These are phyloP conservation scores for Melanostoma scalare DNA, from an alignment of 2,888 invertebrate genomes.

Conservation along the genomic window DNA sequence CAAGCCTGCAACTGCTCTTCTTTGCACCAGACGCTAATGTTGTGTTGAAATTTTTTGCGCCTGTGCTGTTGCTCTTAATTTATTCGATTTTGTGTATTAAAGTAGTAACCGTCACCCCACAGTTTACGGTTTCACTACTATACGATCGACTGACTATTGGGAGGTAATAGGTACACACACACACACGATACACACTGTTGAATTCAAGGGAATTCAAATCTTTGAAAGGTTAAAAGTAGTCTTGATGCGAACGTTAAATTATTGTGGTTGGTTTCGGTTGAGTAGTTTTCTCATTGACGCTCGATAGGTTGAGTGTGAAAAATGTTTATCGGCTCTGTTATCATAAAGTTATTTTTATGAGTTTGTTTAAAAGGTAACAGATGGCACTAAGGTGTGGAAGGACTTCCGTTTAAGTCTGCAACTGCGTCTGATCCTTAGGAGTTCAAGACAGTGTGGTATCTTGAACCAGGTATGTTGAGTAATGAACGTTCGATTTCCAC, in stretches of 20 bases:
- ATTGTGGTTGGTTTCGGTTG: constrained; percentile 72
- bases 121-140: neutral
- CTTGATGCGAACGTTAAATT: constrained; percentile 71
- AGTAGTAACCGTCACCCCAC: constrained; percentile 50
- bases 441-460: no score
- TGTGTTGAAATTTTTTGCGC: constrained; percentile 25
- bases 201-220: constrained; percentile 45
- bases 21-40: constrained; percentile 27
- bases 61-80: constrained; percentile 53
- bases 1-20: constrained; percentile 46
- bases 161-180: neutral
- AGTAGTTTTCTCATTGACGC: constrained; percentile 71
- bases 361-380: no score
- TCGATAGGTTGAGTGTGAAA: constrained; percentile 62
- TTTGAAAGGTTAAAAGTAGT: constrained; percentile 59
- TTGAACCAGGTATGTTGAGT: no score
- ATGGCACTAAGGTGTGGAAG: no score
- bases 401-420: no score
- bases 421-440: no score
- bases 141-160: constrained; percentile 6
- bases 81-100: constrained; percentile 54
- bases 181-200: constrained; percentile 1
- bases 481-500: no score
- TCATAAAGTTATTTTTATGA: no score
- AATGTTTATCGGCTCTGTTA: constrained; percentile 44